Conservation (phyloP, 2,113 vertebrate species). For the Argyrosomus japonicus region DNA sequence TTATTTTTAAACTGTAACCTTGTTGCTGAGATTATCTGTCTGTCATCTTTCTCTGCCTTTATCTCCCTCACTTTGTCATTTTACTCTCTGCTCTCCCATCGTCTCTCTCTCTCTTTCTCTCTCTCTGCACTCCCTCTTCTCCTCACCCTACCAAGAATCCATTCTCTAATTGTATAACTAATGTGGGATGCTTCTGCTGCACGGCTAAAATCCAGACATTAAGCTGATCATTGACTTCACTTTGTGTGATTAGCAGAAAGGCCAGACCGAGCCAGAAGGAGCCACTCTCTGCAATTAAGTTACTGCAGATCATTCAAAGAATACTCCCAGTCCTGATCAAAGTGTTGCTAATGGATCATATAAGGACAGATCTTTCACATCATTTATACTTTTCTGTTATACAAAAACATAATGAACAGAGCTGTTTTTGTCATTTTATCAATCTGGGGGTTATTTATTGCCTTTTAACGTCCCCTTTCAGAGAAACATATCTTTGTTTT, state of each 20-base stretch:
- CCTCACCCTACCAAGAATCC: neutral
- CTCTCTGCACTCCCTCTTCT: neutral
- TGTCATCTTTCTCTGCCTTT: slow-evolving; percentile 17
- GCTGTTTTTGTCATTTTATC: neutral
- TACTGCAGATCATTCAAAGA: slow-evolving; percentile 51
- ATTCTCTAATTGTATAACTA: slow-evolving; percentile 27
- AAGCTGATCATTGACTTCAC: slow-evolving; percentile 70
- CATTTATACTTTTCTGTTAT: slow-evolving; percentile 4
- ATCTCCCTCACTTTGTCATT: neutral
- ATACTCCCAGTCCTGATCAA: slow-evolving; percentile 11
- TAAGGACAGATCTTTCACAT: slow-evolving; percentile 8
- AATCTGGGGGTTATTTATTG: neutral
- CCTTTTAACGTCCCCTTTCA: neutral
- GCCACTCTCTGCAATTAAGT: slow-evolving; percentile 63
- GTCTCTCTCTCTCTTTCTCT: neutral
- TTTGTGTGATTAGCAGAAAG: slow-evolving; percentile 68
- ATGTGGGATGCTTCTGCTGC: slow-evolving; percentile 55
- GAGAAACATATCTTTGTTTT: neutral
- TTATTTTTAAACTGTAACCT: neutral
- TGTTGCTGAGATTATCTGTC: neutral
- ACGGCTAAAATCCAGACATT: slow-evolving; percentile 52
- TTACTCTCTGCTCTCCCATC: neutral
- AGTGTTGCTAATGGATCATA: slow-evolving; percentile 25
- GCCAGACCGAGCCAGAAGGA: slow-evolving; percentile 45
- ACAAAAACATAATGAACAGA: neutral